Evolutionary conservation across 2,888 invertebrate species (phyloP).

Genomic region (Epicampocera succincta): DNA sequence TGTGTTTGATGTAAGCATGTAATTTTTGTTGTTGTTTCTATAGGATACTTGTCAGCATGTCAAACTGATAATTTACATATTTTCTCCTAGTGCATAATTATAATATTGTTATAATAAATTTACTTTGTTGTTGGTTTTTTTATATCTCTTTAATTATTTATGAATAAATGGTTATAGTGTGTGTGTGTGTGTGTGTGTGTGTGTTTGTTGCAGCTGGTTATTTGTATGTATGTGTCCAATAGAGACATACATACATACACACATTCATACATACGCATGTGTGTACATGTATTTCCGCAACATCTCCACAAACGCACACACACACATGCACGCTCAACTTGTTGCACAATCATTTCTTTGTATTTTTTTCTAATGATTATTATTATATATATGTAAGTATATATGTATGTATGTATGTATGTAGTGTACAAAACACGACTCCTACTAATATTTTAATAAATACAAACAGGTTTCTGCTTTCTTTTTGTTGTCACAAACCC

Average conservation of each 20-base stretch:
- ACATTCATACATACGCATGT: background rate
- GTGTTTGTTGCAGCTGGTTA: background rate
- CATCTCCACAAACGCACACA: constrained; percentile 10
- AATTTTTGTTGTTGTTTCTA: constrained; percentile 17
- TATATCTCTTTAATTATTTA: constrained; percentile 22
- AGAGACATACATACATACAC: too few species aligned
- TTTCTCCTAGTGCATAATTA: constrained; percentile 65
- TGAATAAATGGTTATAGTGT: constrained; percentile 14
- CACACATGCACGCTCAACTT: constrained; percentile 20
- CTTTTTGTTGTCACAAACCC: background rate
- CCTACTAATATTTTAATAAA: constrained; percentile 21
- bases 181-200: background rate
- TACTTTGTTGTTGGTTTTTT: constrained; percentile 22
- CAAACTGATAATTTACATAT: constrained; percentile 61
- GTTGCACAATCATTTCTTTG: constrained; percentile 30
- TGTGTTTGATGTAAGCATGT: constrained; percentile 37
- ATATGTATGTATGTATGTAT: constrained; percentile 22
- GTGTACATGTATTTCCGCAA: constrained; percentile 7
- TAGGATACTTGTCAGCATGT: constrained; percentile 58
- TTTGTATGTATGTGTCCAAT: background rate
- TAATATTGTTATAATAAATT: constrained; percentile 45
- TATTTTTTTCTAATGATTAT: constrained; percentile 14
- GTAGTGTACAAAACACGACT: constrained; percentile 26
- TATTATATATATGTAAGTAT: constrained; percentile 40
- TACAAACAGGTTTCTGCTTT: constrained; percentile 20